A percentile compares a stretch with the other conserved stretches of the same genome.
phyloP scores from a whole-genome alignment of 2,888 invertebrate species.

The Sipunculus nudus region DNA sequence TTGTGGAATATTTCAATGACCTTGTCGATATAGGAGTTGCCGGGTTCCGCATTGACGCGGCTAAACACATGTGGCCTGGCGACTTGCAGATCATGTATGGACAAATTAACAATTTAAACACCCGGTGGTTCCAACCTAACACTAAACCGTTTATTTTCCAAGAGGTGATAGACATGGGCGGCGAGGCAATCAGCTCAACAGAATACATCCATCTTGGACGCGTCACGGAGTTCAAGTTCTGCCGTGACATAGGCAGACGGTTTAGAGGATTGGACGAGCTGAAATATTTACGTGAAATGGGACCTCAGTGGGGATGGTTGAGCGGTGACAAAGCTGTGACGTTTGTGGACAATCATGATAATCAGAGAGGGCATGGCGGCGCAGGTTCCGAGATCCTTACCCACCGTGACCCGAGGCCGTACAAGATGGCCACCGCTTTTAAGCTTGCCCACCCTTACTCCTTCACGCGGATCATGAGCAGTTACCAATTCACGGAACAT shows the following conservation, averaged over 20 bases:
- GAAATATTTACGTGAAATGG: constrained; percentile 44
- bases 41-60: constrained; percentile 54
- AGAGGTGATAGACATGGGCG: constrained; percentile 55
- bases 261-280: constrained; percentile 42
- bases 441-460: constrained; percentile 75
- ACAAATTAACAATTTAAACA: constrained; percentile 38
- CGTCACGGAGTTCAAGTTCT: constrained; percentile 81
- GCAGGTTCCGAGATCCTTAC: constrained; percentile 45
- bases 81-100: constrained; percentile 42
- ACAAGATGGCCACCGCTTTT: constrained; percentile 78
- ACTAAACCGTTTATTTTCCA: constrained; percentile 50
- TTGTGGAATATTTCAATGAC: constrained; percentile 47
- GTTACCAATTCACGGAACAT: too few relatives aligned
- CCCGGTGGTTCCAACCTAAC: constrained; percentile 47
- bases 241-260: constrained; percentile 60
- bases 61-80: constrained; percentile 57
- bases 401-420: constrained; percentile 46
- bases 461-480: constrained; percentile 84
- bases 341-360: constrained; percentile 91
- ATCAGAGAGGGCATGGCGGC: constrained; percentile 82
- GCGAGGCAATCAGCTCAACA: constrained; percentile 48
- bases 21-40: constrained; percentile 52
- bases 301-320: constrained; percentile 48
- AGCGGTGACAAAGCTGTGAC: constrained; percentile 71
- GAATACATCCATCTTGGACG: constrained; percentile 59